Evolutionary conservation across 2,113 vertebrate species (phyloP).

Genomic region (Nesoenas mayeri): DNA sequence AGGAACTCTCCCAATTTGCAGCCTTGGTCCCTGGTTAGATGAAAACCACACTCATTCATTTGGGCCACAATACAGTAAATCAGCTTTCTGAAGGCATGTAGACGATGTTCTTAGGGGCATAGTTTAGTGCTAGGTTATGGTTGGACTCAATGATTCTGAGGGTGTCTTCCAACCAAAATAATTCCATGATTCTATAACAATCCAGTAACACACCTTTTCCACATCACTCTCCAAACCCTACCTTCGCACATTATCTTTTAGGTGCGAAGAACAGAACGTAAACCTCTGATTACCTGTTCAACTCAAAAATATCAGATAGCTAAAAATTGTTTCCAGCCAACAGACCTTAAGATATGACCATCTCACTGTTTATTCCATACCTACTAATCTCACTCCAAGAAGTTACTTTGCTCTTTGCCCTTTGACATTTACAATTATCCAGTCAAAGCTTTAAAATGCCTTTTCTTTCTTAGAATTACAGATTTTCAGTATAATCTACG

Average conservation of each 20-base stretch:
- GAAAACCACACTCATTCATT: rapidly evolving
- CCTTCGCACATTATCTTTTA: not conserved
- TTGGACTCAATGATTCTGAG: no score
- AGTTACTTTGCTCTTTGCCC: not conserved
- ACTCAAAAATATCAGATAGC: not conserved
- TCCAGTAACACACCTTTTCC: not conserved
- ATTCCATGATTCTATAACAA: not conserved
- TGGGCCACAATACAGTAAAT: not conserved
- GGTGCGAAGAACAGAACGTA: not conserved
- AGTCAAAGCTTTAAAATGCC: not conserved
- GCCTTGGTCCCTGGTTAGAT: not conserved
- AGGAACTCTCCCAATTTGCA: not conserved
- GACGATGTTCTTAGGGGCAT: no score
- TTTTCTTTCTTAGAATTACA: not conserved
- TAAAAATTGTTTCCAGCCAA: not conserved
- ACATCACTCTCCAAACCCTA: not conserved
- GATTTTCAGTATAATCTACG: not conserved
- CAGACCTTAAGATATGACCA: not conserved
- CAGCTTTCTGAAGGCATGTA: not conserved
- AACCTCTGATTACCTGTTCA: not conserved
- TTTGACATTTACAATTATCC: not conserved
- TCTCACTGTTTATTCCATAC: not conserved
- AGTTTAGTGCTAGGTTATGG: no score
- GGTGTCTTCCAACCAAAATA: no score
- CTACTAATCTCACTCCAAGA: not conserved